phyloP scores from a whole-genome alignment of 2,888 invertebrate species.

The Heliconius cydno region DNA sequence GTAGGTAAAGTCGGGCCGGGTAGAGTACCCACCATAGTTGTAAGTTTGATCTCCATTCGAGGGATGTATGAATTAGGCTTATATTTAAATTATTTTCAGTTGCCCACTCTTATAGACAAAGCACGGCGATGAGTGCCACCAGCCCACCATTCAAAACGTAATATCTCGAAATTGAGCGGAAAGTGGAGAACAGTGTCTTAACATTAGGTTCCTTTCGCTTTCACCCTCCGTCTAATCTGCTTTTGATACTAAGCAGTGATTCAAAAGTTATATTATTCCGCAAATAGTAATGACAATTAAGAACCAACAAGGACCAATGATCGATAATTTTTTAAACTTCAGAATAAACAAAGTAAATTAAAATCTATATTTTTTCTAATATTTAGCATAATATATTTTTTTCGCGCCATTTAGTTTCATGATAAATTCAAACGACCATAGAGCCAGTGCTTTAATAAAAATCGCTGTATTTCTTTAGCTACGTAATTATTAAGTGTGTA shows the following conservation, averaged over 20 bases:
- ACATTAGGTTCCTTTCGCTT: neutral
- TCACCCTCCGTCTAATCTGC: neutral
- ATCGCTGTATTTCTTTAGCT: too few species aligned
- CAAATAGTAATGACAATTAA: neutral
- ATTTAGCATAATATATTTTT: too few species aligned
- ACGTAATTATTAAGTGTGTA: too few species aligned
- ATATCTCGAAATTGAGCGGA: neutral
- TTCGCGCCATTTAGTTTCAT: too few species aligned
- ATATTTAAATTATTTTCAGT: neutral
- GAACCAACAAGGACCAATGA: neutral
- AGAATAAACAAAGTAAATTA: too few species aligned
- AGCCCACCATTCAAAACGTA: too few species aligned
- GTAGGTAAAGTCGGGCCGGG: neutral
- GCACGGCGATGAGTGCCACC: too few species aligned
- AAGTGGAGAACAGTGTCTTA: neutral
- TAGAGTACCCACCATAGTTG: neutral
- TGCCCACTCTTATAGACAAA: too few species aligned
- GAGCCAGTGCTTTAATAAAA: too few species aligned
- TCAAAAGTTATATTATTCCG: neutral
- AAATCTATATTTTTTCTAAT: too few species aligned
- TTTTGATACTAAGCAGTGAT: neutral
- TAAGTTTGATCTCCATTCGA: neutral
- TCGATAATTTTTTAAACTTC: too few species aligned
- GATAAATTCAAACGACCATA: too few species aligned
- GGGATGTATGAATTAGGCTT: neutral